Evolutionary conservation across 2,888 invertebrate genomes (phyloP), one percentile per base, ranked within the genome.

Genomic region (Campoplex capitator): DNA sequence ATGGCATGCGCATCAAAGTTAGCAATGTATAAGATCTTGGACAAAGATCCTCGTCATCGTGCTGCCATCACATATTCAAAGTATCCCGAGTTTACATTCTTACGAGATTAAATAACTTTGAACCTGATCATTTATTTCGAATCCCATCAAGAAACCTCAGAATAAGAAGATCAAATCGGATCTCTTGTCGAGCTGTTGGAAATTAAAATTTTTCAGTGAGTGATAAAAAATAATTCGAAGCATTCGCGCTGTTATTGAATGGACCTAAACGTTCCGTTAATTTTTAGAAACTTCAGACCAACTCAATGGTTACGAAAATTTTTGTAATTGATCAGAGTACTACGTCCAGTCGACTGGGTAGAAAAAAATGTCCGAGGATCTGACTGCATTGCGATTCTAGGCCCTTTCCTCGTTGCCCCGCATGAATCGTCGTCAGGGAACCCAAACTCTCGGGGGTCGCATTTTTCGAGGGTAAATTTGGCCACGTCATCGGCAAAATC

Each of bases 401-500:
- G 38, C 65, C 67, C 65, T 56, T 16, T 9, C 16, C 51, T n/a
- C 23, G 28, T 32, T 65, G 58, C 62, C 68, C 65, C 76, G 23
- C 23, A 76, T 76, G 67, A 51, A 58, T 67, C 82, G 82, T 76
- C 58, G 71, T 58, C 42, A 42, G 65, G 79, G 74, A 56, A 38
- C 80, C 54, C 71, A 89, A 88, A 88, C 89, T 89, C 89, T 88
- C 45, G 88, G 89, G 91, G 89, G 88, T 89, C 88, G 88, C 81
- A 78, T 89, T 67, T 88, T 89, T 88, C 88, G 89, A 88, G 90
- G 90, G 91, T 89, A 89, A 87, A 87, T 89, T 88, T 81, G 84
- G 89, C 90, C 90, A 90, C 90, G 91, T 91, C 90, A 91, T 91
- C 88, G 88, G 78, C 89, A 88, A 88, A 86, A 80, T 81, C 73